Conservation (phyloP, 2,888 invertebrate genomes). For the Macaria notata region DNA sequence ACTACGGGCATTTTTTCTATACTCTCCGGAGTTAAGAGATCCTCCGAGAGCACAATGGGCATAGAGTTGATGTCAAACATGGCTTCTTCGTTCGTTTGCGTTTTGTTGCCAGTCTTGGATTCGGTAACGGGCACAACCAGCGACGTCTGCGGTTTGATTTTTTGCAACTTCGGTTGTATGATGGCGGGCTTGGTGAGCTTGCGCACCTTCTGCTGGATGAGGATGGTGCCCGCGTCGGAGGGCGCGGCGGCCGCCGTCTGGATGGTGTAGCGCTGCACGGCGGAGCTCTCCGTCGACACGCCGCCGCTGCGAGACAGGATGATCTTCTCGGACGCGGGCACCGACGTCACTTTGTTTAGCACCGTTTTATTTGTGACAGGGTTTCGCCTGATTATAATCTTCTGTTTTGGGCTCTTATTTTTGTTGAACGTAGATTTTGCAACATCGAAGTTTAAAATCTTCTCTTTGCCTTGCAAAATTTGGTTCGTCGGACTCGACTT, state of each 20-base stretch:
- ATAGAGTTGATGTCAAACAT: conserved; percentile 89
- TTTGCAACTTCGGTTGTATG: conserved; percentile 54
- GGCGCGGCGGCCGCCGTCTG: conserved; percentile 61
- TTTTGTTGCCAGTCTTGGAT: conserved; percentile 43
- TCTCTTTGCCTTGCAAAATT: conserved; percentile 64
- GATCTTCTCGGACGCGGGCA: conserved; percentile 63
- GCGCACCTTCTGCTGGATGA: conserved; percentile 68
- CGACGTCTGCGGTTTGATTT: conserved; percentile 60
- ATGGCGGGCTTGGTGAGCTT: conserved; percentile 59
- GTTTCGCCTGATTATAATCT: conserved; percentile 71
- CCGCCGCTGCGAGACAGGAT: conserved; percentile 64
- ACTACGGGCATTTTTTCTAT: conserved; percentile 87
- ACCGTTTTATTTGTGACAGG: conserved; percentile 57
- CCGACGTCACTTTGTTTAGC: conserved; percentile 61
- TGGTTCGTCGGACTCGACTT: conserved; percentile 58
- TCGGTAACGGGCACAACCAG: conserved; percentile 54
- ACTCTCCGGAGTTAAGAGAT: conserved; percentile 85
- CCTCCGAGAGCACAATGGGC: conserved; percentile 89
- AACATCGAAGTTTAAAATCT: conserved; percentile 73
- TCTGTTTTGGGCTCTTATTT: conserved; percentile 64
- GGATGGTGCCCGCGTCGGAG: conserved; percentile 61
- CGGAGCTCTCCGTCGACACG: conserved; percentile 55
- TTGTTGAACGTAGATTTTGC: conserved; percentile 62
- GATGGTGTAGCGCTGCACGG: conserved; percentile 73
- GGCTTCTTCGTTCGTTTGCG: conserved; percentile 59